These are phyloP conservation scores for Passer domesticus DNA, from an alignment of 2,113 vertebrate genomes.

Conservation along the genomic window DNA sequence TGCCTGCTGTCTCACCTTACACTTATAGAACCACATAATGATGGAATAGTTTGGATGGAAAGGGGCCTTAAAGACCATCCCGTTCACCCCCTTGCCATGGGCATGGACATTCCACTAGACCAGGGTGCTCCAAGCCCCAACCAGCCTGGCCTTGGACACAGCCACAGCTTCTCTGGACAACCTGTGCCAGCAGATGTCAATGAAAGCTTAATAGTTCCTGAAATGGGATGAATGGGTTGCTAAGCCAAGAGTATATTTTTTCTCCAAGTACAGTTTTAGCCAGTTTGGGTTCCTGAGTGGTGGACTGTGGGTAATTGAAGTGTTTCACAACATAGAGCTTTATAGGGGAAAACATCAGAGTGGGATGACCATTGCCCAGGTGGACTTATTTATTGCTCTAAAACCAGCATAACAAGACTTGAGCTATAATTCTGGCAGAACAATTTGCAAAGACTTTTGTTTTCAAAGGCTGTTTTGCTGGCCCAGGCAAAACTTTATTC, in stretches of 20 bases:
- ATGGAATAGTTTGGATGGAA: not conserved
- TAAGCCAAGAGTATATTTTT: not conserved
- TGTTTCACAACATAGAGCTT: not conserved
- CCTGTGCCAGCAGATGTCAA: not conserved
- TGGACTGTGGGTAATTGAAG: not conserved
- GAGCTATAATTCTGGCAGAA: not conserved
- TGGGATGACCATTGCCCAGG: not conserved
- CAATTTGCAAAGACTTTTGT: not conserved
- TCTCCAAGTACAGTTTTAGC: not conserved
- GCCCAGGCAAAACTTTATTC: not conserved
- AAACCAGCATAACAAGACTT: not conserved
- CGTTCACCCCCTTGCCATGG: not conserved
- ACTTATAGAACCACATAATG: not conserved
- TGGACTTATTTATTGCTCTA: not conserved
- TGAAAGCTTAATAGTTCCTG: not conserved
- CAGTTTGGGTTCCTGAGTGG: not conserved
- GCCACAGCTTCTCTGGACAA: not conserved
- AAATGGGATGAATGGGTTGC: not conserved
- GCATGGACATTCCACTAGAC: not conserved
- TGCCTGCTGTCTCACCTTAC: not conserved
- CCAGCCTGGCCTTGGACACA: not conserved
- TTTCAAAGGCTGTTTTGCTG: not conserved
- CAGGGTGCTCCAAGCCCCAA: not conserved
- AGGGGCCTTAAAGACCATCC: not conserved
- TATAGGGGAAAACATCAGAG: not conserved